Percentiles rank a stretch among this genome's conserved stretches.
phyloP scores from a whole-genome alignment of 1,140 invertebrate genomes.

The Hypothenemus hampei region DNA sequence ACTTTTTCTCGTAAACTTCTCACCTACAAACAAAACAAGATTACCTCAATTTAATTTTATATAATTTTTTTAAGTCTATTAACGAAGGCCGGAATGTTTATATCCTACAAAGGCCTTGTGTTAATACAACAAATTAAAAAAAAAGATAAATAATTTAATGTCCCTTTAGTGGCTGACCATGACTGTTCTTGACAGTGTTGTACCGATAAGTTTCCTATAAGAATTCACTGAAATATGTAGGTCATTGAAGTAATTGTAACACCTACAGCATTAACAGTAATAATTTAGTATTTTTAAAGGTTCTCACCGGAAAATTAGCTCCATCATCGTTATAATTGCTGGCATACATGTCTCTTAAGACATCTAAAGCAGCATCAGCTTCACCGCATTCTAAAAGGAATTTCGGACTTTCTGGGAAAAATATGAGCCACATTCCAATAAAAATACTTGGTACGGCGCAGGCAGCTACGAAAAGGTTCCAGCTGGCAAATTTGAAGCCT shows the following conservation, averaged over 20 bases:
- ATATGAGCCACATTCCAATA: conserved; percentile 62
- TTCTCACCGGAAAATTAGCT: conserved; percentile 63
- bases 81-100: no score
- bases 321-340: conserved; percentile 63
- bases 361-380: conserved; percentile 63
- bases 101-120: no score
- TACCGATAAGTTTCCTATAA: no score
- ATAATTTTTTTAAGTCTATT: no score
- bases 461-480: conserved; percentile 69
- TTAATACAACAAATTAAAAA: conserved; percentile 9
- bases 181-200: no score
- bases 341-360: conserved; percentile 63
- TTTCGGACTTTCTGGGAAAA: conserved; percentile 82
- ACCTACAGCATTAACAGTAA: no score
- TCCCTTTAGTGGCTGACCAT: no score
- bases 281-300: no score
- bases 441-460: conserved; percentile 60
- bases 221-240: no score
- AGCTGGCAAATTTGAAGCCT: conserved; percentile 62
- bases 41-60: no score
- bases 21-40: conserved; percentile 47
- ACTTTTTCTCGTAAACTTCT: conserved; percentile 61
- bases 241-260: no score
- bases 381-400: conserved; percentile 73
- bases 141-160: no score